Base-by-base conservation (phyloP, 2,888 invertebrate genomes). In the Tinea semifulvella region DNA sequence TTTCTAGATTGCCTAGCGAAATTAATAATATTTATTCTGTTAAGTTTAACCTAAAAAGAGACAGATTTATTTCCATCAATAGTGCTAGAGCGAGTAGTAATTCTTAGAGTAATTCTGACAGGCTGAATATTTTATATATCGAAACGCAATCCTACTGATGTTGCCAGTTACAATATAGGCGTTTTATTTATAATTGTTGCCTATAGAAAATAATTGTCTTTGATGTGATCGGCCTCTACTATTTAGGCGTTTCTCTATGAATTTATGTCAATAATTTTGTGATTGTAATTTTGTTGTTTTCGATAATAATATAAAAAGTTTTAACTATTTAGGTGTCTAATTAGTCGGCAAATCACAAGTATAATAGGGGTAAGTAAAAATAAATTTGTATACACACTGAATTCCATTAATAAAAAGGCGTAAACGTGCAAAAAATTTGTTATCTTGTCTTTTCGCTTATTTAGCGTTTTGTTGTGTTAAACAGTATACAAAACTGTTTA, bases 381-480 rank as follows among this genome's bases (percentile, higher is more conserved):
- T 31, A 31, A 31, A 14, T 31, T n/a, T 3, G 11, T 3, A 31
- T 3, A 31, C 31, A 13, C 14, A 13, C n/a, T 31, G n/a, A 13
- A n/a, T n/a, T 4, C 6, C 14, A 2, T 13, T 31, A 2, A 7
- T 14, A 31, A 13, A n/a, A 4, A 31, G n/a, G 7, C 14, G 11
- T 3, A 31, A 31, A 31, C 7, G 7, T 11, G 14, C 14, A 31
- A 31, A 31, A n/a, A n/a, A 18, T 17, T 13, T 44, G 26, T 38
- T 38, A 26, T 25, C 18, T 14, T 16, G 25, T 36, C 25, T 16
- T 17, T 17, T 11, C 11, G 26, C 17, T 1, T 26, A 38, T 38
- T 38, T 14, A 26, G n/a, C 11, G 25, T 26, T 44, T 44, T 44
- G 38, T 44, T 44, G 16, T 44, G 38, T 17, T 44, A 38, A 44